phyloP scores from a whole-genome alignment of 1,140 invertebrate species.

The Luehdorfia chinensis region DNA sequence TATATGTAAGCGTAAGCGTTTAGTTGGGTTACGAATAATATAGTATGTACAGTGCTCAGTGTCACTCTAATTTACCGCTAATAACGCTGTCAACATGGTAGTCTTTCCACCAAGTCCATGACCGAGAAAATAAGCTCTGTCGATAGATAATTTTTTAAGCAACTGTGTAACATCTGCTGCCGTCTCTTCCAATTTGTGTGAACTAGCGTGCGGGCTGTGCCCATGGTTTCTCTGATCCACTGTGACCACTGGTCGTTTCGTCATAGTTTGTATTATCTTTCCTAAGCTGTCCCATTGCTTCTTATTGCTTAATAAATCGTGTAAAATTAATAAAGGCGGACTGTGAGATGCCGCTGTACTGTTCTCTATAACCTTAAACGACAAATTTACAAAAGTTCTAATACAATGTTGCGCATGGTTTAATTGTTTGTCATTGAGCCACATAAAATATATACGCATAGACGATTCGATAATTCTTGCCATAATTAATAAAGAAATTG shows the following conservation, averaged over 20 bases:
- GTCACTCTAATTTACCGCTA: constrained; percentile 66
- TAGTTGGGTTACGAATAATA: no score
- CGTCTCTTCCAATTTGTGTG: constrained; percentile 85
- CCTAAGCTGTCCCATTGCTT: constrained; percentile 88
- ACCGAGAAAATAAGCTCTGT: constrained; percentile 85
- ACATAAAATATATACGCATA: neutral
- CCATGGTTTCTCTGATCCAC: constrained; percentile 95
- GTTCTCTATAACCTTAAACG: constrained; percentile 41
- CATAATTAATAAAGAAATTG: constrained; percentile 11
- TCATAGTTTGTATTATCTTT: constrained; percentile 83
- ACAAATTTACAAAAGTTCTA: constrained; percentile 36
- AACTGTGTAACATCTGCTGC: constrained; percentile 84
- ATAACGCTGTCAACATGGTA: constrained; percentile 87
- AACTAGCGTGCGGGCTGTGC: constrained; percentile 86
- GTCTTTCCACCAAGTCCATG: constrained; percentile 95
- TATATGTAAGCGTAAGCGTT: no score
- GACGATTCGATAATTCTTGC: neutral
- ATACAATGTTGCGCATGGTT: constrained; percentile 2
- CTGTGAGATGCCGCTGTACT: constrained; percentile 27
- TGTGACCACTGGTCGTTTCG: constrained; percentile 83
- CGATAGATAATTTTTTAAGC: constrained; percentile 79
- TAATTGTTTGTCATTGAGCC: neutral
- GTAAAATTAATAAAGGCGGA: constrained; percentile 87
- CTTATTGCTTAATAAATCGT: constrained; percentile 90
- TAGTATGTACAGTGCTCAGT: no score